Base-by-base conservation (phyloP, 2,797 vertebrate species). In the Myripristis murdjan region DNA sequence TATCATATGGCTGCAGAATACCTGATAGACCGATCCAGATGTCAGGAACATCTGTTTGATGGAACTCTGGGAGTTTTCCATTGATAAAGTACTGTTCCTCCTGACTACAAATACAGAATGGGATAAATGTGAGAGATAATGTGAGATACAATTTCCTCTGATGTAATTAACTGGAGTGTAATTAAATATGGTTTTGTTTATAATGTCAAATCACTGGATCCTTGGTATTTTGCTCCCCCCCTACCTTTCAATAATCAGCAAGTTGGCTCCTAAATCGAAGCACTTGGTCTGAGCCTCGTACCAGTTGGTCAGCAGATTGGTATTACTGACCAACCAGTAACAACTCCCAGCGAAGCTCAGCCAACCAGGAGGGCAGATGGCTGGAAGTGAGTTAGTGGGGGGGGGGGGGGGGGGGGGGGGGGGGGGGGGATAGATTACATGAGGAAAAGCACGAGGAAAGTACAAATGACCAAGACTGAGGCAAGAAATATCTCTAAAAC, bases 21-120 rank as follows among this genome's bases (percentile, higher is more conserved):
- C 95, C 95, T 85, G 94, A 95, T 74, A 95, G 65, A 57, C 95
- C 95, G 4, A 95, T 93, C 95, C 95, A 95, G 54, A 95, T 79
- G 81, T 95, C 94, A 12, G 95, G 94, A 48, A 95, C 77, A 11
- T 93, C 90, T 24, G 83, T 79, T 1, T 91, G 89, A 76, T 95
- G 93, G 49, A 95, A 92, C 76, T 95, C 94, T 26, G 95, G 94
- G 26, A 96, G 91, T n/a, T 81, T 78, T 10, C 79, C 84, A 5
- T 95, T 95, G 7, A 96, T 91, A 73, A 86, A 95, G 83, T 67
- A 94, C 75, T 96, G 95, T 51, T 96, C 95, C 0, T 92, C 93
- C 70, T 93, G 39, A 84, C 95, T 95, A 70, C 37, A 77, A 11
- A 80, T 0, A 1, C 63, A 33, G 12, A 75, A 49, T 1, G 1